Evolutionary conservation across 92 coral and sea anemone genomes (phyloP).

Genomic region (Zoanthus solanderi): DNA sequence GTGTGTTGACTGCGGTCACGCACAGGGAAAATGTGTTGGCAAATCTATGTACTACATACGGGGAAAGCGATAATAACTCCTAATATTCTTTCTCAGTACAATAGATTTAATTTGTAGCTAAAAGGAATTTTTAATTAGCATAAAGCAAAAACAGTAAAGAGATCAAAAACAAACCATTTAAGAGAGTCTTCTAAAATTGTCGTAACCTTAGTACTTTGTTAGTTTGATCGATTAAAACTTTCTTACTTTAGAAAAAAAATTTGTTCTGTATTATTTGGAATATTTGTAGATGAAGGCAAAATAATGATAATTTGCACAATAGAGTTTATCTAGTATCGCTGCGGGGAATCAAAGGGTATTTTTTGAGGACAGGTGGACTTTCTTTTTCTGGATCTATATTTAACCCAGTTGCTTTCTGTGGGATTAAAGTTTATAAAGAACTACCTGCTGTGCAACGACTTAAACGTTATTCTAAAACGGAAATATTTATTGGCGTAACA

Average conservation of each 20-base stretch:
- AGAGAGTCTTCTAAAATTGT: neutral
- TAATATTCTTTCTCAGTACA: conserved; percentile 20
- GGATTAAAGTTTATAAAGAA: neutral
- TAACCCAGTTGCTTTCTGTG: neutral
- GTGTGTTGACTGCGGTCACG: conserved; percentile 4
- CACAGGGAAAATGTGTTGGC: conserved; percentile 27
- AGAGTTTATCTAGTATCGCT: neutral
- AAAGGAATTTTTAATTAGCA: conserved; percentile 35
- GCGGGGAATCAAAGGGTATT: neutral
- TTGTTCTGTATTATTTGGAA: neutral
- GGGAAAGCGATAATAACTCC: neutral
- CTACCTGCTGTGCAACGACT: neutral
- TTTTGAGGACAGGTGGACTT: neutral
- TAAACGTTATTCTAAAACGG: neutral
- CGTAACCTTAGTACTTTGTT: neutral
- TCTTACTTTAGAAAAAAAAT: neutral
- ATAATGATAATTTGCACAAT: neutral
- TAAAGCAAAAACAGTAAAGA: conserved; percentile 10
- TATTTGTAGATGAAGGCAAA: conserved; percentile 14
- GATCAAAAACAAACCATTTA: neutral
- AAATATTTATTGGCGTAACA: neutral
- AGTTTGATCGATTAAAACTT: neutral
- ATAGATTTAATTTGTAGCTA: conserved; percentile 29
- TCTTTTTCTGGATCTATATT: neutral
- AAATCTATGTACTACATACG: conserved; percentile 10